Evolutionary conservation across 2,888 invertebrate genomes (phyloP), one percentile per base, ranked within the genome.

Genomic region (Sarcophaga caerulescens): DNA sequence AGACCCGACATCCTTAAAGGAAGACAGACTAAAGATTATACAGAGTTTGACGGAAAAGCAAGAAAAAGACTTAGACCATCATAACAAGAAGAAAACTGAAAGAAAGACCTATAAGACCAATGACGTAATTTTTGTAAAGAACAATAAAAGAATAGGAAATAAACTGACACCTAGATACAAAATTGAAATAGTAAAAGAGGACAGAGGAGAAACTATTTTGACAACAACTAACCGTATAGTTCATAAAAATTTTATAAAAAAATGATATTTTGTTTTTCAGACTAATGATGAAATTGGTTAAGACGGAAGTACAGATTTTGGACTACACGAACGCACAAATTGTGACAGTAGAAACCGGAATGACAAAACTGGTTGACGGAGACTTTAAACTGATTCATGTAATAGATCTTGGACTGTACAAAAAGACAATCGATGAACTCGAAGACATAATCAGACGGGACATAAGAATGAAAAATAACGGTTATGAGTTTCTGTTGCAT

Each of bases 141-240:
- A 60, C 19, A 81, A 69, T 52, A 81, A 81, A 60, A 60, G 62
- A 35, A 45, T 75, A 10, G 81, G 81, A 23, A 47, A 74, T 1
- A 81, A 81, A 74, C 23, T 75, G 11, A 68, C 74, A 8, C 60
- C 74, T 25, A 62, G 19, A 47, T 75, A 35, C 19, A 66, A 74
- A 60, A 3, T 35, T 4, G 69, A 81, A 69, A 3, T 62, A 47
- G 81, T 81, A 10, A 74, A 60, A 14, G 75, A 81, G 19, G 14
- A 81, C 19, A 81, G 68, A 57, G 17, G 74, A 8, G 45, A 60
- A 3, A 74, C 70, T 6, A 35, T 76, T 0, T 65, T 76, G 14
- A 76, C 75, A 6, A 65, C 25, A 35, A 76, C 57, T 4, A 35
- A 52, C 2, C 65, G 75, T 44, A 44, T 76, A 1, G 66, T 76